A percentile compares a stretch with the other conserved stretches of the same genome.
Conservation (phyloP, 2,113 vertebrate genomes). For the Otis tarda region DNA sequence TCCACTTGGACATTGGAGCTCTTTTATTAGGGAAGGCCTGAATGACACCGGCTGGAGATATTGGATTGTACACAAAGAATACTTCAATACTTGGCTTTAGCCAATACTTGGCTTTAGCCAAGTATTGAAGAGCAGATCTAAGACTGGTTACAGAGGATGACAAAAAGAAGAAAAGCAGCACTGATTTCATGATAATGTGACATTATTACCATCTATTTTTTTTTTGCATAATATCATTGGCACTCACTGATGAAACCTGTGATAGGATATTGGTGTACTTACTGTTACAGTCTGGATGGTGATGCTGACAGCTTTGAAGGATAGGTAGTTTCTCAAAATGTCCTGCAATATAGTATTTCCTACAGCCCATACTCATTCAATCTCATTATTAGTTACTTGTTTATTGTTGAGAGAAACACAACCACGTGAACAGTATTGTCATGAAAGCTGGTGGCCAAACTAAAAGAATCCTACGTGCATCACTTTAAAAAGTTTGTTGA, state of each 20-base stretch:
- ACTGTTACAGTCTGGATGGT: not conserved
- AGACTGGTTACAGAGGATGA: not conserved
- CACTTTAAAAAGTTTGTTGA: not conserved
- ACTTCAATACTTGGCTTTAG: too few relatives aligned
- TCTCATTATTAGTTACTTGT: not conserved
- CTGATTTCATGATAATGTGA: not conserved
- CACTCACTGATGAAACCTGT: not conserved
- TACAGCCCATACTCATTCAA: not conserved
- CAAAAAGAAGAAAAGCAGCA: not conserved
- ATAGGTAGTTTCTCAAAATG: not conserved
- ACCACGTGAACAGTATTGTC: not conserved
- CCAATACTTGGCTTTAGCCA: not conserved
- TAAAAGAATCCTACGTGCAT: not conserved
- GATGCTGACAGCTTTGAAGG: not conserved
- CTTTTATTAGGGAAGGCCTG: not conserved
- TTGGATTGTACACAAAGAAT: not conserved
- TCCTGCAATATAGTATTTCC: not conserved
- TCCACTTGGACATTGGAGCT: too few relatives aligned
- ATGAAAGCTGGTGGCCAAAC: not conserved
- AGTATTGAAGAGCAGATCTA: not conserved
- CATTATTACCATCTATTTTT: not conserved
- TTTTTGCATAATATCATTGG: not conserved
- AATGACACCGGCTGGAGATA: not conserved
- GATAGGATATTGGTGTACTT: not conserved
- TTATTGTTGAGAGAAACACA: not conserved